Evolutionary conservation across 1,140 invertebrate genomes (phyloP), one percentile per base, ranked within the genome.

Genomic region (Ceratina japonica): DNA sequence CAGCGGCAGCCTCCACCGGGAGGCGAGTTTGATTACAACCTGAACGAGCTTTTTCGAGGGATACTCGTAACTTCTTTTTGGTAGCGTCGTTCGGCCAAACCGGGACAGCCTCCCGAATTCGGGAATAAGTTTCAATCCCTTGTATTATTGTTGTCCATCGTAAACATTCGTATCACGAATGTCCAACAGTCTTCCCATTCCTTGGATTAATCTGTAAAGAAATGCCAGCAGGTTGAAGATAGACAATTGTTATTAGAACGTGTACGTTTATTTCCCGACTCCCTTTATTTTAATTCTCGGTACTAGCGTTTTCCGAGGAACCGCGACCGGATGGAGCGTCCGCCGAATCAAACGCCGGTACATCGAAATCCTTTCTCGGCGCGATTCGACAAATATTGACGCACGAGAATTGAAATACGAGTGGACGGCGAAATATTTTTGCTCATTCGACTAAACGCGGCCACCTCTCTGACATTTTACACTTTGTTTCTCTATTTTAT

Each of bases 381-480:
- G 78, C 74, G 84, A 86, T 78, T 86, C 85, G 58, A 71, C 84
- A 86, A 86, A 86, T 86, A 86, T 86, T 86, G 85, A 86, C 78
- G 81, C 64, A 83, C 31, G 75, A 56, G 81, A 86, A 86, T 86
- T 79, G 85, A 83, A 86, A 86, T 86, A 83, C 83, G 84, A 84
- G 86, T 86, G 78, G 83, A 75, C 84, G 81, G 84, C 78, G 86
- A 86, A 86, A 86, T 86, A 86, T 86, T 86, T 85, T 80, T 66
- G 76, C 80, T 76, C 80, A 80, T 85, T 82, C 62, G 72, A 51
- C 56, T 49, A 13, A n/a, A 27, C 18, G 54, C 52, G 18, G 24
- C 13, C 15, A n/a, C 24, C 16, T 13, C 49, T 22, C 24, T 31
- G 27, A 31, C 27, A 31, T 31, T 31, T 31, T 31, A 31, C 27